A percentile compares a stretch with the other conserved stretches of the same genome.
These are phyloP conservation scores for Onthophagus sagittarius DNA, from an alignment of 2,888 invertebrate genomes.

Conservation along the genomic window DNA sequence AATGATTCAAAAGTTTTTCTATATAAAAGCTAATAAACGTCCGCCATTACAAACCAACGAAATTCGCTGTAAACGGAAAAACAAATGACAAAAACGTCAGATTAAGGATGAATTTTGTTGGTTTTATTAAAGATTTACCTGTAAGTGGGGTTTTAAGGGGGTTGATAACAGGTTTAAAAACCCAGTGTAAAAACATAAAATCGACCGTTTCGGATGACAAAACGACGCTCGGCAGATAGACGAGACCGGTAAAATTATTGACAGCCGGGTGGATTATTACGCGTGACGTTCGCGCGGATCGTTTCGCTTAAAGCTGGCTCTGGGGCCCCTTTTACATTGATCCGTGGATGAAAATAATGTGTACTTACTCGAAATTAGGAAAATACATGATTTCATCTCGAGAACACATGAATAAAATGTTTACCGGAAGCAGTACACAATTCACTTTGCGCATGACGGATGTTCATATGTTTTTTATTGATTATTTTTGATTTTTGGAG, in stretches of 20 bases:
- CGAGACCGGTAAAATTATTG: conserved; percentile 27
- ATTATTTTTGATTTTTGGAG: conserved; percentile 24
- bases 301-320: conserved; percentile 8
- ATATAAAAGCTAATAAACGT: conserved; percentile 22
- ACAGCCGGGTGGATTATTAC: conserved; percentile 16
- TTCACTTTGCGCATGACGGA: conserved; percentile 32
- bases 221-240: conserved; percentile 26
- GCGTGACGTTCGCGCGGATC: conserved; percentile 4
- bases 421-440: conserved; percentile 35
- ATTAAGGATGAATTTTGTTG: neutral
- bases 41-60: conserved; percentile 25
- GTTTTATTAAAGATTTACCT: neutral
- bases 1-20: conserved; percentile 18
- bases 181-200: neutral
- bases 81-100: conserved; percentile 7
- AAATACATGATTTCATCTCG: conserved; percentile 30
- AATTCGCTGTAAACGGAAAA: neutral
- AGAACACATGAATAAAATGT: conserved; percentile 34
- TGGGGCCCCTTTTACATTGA: conserved; percentile 6
- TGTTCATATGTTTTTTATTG: conserved; percentile 28
- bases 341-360: conserved; percentile 18
- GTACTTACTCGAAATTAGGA: conserved; percentile 31
- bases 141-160: neutral
- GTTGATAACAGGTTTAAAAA: neutral
- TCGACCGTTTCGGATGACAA: conserved; percentile 2